Conservation (phyloP, 2,888 invertebrate species). For the Erebia aethiops region DNA sequence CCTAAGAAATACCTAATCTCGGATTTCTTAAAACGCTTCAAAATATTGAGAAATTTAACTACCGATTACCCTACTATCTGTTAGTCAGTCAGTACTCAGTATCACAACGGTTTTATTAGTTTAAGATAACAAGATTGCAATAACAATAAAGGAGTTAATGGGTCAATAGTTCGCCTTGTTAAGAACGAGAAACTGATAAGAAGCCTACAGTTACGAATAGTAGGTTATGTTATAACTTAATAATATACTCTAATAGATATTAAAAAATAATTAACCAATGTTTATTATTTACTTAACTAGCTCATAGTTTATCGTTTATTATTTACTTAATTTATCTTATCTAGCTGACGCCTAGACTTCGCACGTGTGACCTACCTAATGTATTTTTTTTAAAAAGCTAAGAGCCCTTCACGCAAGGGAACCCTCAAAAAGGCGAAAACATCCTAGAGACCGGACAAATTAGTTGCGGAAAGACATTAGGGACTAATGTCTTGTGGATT, state of each 20-base stretch:
- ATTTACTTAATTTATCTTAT: neutral
- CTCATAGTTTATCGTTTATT: neutral
- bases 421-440: no score
- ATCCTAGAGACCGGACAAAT: no score
- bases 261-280: slow-evolving; percentile 1
- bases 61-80: neutral
- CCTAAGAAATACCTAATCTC: neutral
- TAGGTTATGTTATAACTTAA: neutral
- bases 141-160: slow-evolving; percentile 7
- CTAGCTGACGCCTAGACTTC: neutral
- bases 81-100: neutral
- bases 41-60: neutral
- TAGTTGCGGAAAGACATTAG: no score
- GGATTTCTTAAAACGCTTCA: neutral
- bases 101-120: neutral
- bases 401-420: no score
- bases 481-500: no score
- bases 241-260: neutral
- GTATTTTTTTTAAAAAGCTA: no score
- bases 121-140: neutral
- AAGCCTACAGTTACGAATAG: neutral
- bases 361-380: no score
- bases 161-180: slow-evolving; percentile 5
- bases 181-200: slow-evolving; percentile 13
- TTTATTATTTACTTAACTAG: neutral